phyloP scores from a whole-genome alignment of 2,797 vertebrate species.

The Trichosurus vulpecula region DNA sequence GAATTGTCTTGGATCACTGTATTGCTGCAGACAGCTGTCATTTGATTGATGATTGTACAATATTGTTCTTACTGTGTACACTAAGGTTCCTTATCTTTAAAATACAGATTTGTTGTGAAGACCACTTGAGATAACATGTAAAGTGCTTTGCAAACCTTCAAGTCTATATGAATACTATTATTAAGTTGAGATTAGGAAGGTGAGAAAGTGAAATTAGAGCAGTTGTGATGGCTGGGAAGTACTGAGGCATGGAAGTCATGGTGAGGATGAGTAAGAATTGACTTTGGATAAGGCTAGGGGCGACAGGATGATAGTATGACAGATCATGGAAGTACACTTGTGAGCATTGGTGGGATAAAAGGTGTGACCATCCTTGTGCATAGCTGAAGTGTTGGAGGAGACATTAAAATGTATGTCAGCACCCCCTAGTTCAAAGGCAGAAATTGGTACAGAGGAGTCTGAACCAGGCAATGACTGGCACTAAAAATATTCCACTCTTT shows the following conservation, averaged over 20 bases:
- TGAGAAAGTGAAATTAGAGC: background rate
- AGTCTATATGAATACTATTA: background rate
- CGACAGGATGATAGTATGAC: background rate
- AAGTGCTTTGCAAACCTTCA: background rate
- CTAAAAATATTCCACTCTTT: background rate
- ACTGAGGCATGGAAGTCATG: background rate
- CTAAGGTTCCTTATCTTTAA: background rate
- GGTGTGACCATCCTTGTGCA: background rate
- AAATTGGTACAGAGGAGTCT: background rate
- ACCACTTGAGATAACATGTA: background rate
- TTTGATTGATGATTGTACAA: background rate
- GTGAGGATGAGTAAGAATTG: background rate
- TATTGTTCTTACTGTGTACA: background rate
- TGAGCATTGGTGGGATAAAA: background rate
- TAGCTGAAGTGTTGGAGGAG: background rate
- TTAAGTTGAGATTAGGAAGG: background rate
- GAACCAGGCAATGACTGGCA: background rate
- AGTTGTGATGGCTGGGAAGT: background rate
- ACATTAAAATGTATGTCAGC: background rate
- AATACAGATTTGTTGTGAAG: background rate
- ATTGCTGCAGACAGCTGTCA: background rate
- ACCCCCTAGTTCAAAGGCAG: background rate
- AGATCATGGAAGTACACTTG: background rate
- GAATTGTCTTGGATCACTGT: background rate
- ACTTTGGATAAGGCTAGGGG: background rate